Conservation (phyloP, 1,140 invertebrate species). For the Propsilocerus akamusi region DNA sequence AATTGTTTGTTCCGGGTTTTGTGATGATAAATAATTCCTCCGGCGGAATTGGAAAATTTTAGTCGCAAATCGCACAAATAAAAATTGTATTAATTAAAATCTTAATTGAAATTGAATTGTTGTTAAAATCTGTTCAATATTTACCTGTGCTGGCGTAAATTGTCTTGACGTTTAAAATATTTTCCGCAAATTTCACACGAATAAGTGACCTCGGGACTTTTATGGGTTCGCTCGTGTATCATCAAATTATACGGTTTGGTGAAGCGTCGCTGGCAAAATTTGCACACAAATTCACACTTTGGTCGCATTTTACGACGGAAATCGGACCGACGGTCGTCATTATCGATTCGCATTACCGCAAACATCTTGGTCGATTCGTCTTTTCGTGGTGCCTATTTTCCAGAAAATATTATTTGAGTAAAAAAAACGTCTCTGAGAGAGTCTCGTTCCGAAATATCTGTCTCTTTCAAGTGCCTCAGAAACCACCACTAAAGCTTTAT, state of each 20-base stretch:
- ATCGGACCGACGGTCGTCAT: slow-evolving; percentile 74
- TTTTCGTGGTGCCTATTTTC: slow-evolving; percentile 17
- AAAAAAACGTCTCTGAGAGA: no score
- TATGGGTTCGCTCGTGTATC: slow-evolving; percentile 97
- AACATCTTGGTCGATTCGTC: slow-evolving; percentile 47
- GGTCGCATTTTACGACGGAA: slow-evolving; percentile 82
- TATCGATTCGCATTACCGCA: slow-evolving; percentile 75
- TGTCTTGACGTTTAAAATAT: slow-evolving; percentile 93
- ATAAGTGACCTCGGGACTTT: slow-evolving; percentile 90
- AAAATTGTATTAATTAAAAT: no score
- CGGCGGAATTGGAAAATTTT: background rate
- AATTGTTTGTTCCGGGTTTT: no score
- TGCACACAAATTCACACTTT: slow-evolving; percentile 97
- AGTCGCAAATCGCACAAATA: slow-evolving; percentile 6
- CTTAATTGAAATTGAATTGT: slow-evolving; percentile 8
- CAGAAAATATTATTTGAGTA: no score
- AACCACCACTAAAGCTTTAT: no score
- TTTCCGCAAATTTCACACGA: slow-evolving; percentile 98
- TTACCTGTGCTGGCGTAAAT: slow-evolving; percentile 87
- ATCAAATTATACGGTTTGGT: slow-evolving; percentile 99
- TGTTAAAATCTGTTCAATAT: slow-evolving; percentile 2
- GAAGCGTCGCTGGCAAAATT: slow-evolving; percentile 95
- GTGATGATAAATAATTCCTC: background rate
- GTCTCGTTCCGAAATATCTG: no score
- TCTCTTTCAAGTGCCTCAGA: no score